These are phyloP conservation scores for Phenganax marumi DNA, from an alignment of 92 coral and sea anemone genomes.

Conservation along the genomic window DNA sequence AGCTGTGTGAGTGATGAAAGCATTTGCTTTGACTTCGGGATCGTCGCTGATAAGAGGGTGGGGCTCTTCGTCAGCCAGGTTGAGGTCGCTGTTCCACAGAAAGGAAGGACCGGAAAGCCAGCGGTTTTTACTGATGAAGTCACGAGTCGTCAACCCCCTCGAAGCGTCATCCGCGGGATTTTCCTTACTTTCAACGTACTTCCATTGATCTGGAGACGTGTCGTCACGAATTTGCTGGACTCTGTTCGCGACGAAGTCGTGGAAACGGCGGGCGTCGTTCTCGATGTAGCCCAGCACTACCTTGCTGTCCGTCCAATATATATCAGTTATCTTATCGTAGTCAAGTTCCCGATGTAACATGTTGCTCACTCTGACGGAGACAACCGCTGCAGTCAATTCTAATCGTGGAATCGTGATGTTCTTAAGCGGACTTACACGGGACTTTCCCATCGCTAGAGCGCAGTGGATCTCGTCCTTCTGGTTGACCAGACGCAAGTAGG, in stretches of 20 bases:
- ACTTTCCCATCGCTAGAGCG: conserved; percentile 29
- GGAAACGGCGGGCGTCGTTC: conserved; percentile 44
- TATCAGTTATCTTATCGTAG: conserved; percentile 15
- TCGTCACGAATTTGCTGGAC: conserved; percentile 45
- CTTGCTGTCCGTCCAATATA: conserved; percentile 50
- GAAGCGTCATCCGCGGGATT: conserved; percentile 57
- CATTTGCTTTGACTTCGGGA: conserved; percentile 39
- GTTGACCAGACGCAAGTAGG: conserved; percentile 24
- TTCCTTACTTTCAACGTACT: conserved; percentile 31
- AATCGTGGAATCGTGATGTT: conserved; percentile 18
- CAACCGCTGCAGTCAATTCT: conserved; percentile 35
- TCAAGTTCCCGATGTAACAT: conserved; percentile 22
- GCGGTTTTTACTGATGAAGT: conserved; percentile 9
- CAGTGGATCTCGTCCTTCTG: conserved; percentile 29
- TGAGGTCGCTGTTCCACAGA: conserved; percentile 40
- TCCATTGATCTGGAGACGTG: conserved; percentile 49
- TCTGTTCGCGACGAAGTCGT: conserved; percentile 49
- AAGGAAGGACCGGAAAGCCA: conserved; percentile 51
- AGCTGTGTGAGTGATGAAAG: background rate
- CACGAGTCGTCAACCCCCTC: conserved; percentile 32
- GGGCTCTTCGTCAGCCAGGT: background rate
- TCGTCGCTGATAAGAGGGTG: conserved; percentile 2
- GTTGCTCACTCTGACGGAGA: conserved; percentile 25
- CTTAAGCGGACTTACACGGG: conserved; percentile 21
- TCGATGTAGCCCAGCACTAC: conserved; percentile 47